phyloP scores from a whole-genome alignment of 2,888 invertebrate genomes.

The Dioctria rufipes region DNA sequence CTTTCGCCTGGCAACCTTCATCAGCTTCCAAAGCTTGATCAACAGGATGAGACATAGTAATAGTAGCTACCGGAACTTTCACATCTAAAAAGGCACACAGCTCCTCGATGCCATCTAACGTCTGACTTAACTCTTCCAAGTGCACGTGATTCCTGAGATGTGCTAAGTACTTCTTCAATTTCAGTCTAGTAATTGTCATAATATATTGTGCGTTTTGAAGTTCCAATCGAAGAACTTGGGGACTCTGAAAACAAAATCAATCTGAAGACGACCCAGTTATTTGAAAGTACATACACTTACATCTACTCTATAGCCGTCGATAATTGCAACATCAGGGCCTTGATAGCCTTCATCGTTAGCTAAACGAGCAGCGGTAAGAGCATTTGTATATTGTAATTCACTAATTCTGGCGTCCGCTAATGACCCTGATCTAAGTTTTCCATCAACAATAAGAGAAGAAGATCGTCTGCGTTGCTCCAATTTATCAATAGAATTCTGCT shows the following conservation, averaged over 20 bases:
- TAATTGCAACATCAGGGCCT: constrained; percentile 64
- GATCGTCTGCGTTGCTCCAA: constrained; percentile 44
- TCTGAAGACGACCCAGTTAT: background rate
- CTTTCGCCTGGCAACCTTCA: constrained; percentile 65
- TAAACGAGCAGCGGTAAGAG: constrained; percentile 64
- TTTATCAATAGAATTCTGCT: constrained; percentile 33
- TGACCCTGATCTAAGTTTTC: background rate
- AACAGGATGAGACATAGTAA: constrained; percentile 63
- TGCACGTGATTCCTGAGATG: constrained; percentile 68
- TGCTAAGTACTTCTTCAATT: constrained; percentile 70
- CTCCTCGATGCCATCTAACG: constrained; percentile 73
- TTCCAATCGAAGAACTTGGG: constrained; percentile 70
- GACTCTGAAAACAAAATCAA: constrained; percentile 66
- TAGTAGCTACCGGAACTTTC: constrained; percentile 66
- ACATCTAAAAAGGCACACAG: constrained; percentile 69
- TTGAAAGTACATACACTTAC: constrained; percentile 62
- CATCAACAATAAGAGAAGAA: constrained; percentile 46
- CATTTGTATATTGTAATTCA: constrained; percentile 65
- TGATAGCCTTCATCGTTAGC: constrained; percentile 63
- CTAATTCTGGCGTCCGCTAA: constrained; percentile 60
- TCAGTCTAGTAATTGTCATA: constrained; percentile 70
- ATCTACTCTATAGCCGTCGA: constrained; percentile 71
- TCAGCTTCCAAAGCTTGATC: constrained; percentile 71
- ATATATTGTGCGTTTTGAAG: constrained; percentile 71
- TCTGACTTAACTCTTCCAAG: constrained; percentile 67